A percentile compares a stretch with the other conserved stretches of the same genome.
These are phyloP conservation scores for Butorides virescens DNA, from an alignment of 2,113 vertebrate species.

Conservation along the genomic window DNA sequence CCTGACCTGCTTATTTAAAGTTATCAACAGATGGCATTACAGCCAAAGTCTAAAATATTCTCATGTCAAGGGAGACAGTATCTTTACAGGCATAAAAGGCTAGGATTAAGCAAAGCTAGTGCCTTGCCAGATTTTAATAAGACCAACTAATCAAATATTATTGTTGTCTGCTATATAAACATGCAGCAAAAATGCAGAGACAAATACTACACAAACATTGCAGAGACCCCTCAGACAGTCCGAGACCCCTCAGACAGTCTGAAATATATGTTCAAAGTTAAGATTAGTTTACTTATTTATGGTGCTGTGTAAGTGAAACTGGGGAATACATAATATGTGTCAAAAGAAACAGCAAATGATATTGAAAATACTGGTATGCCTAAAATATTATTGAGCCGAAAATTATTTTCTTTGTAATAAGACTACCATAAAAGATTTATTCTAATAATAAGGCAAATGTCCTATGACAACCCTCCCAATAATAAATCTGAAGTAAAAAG, in stretches of 20 bases:
- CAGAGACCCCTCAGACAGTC: background rate
- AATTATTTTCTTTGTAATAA: constrained; percentile 23
- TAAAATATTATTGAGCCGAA: background rate
- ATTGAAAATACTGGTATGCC: background rate
- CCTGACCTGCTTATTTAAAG: background rate
- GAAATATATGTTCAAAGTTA: background rate
- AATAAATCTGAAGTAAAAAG: background rate
- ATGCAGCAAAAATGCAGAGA: background rate
- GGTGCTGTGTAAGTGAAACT: background rate
- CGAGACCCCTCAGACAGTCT: background rate
- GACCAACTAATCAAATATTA: constrained; percentile 12
- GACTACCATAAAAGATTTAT: constrained; percentile 42
- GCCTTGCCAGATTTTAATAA: background rate
- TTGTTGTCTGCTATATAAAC: background rate
- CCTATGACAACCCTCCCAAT: background rate
- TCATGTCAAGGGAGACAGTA: background rate
- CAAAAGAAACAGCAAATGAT: background rate
- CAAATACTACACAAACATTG: background rate
- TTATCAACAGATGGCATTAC: constrained; percentile 7
- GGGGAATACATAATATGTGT: background rate
- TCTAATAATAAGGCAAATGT: constrained; percentile 30
- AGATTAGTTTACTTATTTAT: constrained; percentile 5
- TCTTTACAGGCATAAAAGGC: background rate
- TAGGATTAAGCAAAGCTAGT: background rate
- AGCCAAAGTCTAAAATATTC: constrained; percentile 10